Conservation (phyloP, 2,113 vertebrate genomes). For the Xiphophorus maculatus region DNA sequence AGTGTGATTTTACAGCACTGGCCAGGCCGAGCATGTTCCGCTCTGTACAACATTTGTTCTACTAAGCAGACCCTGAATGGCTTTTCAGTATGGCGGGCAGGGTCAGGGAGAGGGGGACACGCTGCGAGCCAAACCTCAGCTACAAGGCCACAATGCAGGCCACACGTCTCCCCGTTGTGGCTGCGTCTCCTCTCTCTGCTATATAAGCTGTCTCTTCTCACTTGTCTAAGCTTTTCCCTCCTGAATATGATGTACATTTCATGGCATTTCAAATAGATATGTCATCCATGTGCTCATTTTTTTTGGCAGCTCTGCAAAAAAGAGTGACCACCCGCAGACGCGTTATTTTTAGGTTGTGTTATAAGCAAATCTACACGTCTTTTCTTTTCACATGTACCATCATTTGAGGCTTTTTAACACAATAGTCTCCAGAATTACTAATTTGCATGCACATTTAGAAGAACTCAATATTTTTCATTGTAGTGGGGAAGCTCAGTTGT, state of each 20-base stretch:
- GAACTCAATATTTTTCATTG: constrained; percentile 18
- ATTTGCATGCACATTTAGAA: not conserved
- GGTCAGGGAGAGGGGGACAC: constrained; percentile 64
- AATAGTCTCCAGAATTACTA: not conserved
- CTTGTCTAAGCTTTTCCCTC: constrained; percentile 9
- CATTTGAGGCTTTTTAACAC: not conserved
- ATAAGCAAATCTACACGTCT: not conserved
- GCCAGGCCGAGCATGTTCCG: constrained; percentile 72
- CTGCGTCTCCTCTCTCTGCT: constrained; percentile 18
- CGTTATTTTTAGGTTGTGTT: not conserved
- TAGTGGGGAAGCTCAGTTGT: not conserved
- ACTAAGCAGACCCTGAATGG: constrained; percentile 55
- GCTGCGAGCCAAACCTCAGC: constrained; percentile 60
- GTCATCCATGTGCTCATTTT: not conserved
- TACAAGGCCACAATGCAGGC: constrained; percentile 65
- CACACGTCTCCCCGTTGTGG: constrained; percentile 56
- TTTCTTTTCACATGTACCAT: not conserved
- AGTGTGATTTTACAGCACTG: constrained; percentile 65
- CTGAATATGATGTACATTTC: not conserved
- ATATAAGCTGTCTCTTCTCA: constrained; percentile 14
- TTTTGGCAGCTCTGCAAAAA: not conserved
- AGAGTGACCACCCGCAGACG: not conserved
- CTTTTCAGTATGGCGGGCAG: constrained; percentile 68
- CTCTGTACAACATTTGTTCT: constrained; percentile 71
- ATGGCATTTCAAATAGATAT: not conserved